Evolutionary conservation across 2,797 vertebrate genomes (phyloP).

Genomic region (Diglossa cyanea): DNA sequence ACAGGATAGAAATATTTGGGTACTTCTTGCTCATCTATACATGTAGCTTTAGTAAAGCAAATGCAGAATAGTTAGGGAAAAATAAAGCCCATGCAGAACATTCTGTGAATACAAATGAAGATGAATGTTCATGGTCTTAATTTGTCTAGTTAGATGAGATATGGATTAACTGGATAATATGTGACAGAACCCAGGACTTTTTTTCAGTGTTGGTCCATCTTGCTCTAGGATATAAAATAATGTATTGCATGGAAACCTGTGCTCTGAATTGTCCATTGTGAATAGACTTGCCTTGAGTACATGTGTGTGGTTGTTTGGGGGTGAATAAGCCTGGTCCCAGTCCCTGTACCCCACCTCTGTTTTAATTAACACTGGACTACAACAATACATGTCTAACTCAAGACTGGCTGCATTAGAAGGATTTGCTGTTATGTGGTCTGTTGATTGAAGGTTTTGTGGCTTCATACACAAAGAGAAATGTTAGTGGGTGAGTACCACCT

Average conservation of each 20-base stretch:
- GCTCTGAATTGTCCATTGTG: neutral
- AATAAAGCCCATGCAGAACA: neutral
- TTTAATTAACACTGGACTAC: neutral
- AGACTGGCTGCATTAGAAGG: neutral
- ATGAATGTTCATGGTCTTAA: neutral
- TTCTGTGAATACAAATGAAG: neutral
- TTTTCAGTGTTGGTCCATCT: neutral
- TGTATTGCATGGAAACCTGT: neutral
- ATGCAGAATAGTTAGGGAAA: neutral
- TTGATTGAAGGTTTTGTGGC: neutral
- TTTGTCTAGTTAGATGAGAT: neutral
- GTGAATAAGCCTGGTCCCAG: neutral
- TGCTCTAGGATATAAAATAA: neutral
- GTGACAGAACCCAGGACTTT: neutral
- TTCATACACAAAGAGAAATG: neutral
- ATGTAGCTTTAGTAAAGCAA: neutral
- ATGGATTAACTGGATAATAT: neutral
- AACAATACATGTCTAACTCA: neutral
- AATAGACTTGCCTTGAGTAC: neutral
- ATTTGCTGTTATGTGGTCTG: neutral
- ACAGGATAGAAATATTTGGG: neutral
- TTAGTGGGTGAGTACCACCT: neutral
- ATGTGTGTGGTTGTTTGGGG: neutral
- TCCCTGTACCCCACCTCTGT: neutral
- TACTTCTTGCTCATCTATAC: neutral